Evolutionary conservation across 2,888 invertebrate genomes (phyloP), one percentile per base, ranked within the genome.

Genomic region (Hartigia nigra): DNA sequence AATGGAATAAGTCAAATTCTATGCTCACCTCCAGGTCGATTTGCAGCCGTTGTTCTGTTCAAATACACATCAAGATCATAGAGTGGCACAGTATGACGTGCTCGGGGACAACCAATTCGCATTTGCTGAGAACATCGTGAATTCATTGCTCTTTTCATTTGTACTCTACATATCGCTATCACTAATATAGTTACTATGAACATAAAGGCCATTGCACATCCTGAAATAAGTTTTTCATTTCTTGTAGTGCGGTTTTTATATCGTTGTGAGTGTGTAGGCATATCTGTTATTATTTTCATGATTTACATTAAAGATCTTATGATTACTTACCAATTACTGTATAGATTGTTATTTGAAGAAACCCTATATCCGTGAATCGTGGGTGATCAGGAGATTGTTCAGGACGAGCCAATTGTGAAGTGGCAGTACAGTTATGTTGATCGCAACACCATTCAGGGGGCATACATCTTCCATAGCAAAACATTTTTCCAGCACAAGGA

Each of bases 371-470:
- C 81, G 86, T 87, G 75, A 87, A 87, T 23, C 88, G 86, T 5
- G 85, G 83, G 76, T 89, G 88, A 23, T 77, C 77, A 31, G 77
- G 74, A 77, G 79, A 74, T 74, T 75, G 76, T 23, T 79, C 79
- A 9, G 77, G 79, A 11, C 70, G 77, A 69, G 69, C 55, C 34
- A 70, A 70, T 32, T 76, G 74, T 31, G 39, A 78, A 72, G 69
- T 84, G 12, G 81, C 80, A 76, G 80, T 86, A 74, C 86, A 86
- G 79, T 85, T 85, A 12, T 82, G 82, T 79, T 91, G 90, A 86
- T 93, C 93, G 85, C 93, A 93, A 85, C 93, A 94, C 92, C 93
- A 93, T 79, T 91, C 88, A 5, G 89, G 90, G 2, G 93, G 93
- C 77, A 94, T 93, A 82, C 94, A 94, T 70, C 94, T 90, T 12